Percentiles rank a stretch among this genome's conserved stretches.
Evolutionary conservation across 2,797 vertebrate species (phyloP).

Genomic region (Paramormyrops hopkinsi): DNA sequence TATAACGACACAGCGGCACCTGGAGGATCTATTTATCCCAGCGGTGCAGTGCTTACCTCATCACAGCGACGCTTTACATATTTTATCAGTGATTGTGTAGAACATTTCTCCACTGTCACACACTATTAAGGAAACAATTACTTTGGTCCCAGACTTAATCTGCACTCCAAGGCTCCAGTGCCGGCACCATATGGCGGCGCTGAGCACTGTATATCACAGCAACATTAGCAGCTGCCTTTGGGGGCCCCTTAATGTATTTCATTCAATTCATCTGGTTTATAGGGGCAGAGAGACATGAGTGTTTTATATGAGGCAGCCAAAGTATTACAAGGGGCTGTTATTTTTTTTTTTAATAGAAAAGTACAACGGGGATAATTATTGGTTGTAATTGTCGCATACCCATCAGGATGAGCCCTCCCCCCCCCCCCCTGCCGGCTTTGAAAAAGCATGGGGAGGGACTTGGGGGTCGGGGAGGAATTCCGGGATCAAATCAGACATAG

Average conservation of each 20-base stretch:
- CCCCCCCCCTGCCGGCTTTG: not conserved
- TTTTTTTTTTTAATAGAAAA: constrained; percentile 19
- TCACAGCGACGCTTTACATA: constrained; percentile 31
- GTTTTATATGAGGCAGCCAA: constrained; percentile 18
- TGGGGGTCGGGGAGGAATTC: not conserved
- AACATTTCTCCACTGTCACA: constrained; percentile 53
- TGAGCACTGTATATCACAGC: constrained; percentile 29
- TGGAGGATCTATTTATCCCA: constrained; percentile 36
- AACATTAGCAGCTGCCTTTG: constrained; percentile 29
- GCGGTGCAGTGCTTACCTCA: constrained; percentile 22
- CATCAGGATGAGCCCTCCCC: not conserved
- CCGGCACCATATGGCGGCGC: constrained; percentile 29
- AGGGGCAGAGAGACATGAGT: constrained; percentile 20
- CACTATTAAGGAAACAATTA: constrained; percentile 56
- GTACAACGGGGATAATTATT: not conserved
- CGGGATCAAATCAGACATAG: not conserved
- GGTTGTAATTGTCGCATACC: not conserved
- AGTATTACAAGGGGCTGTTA: constrained; percentile 10
- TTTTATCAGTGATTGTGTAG: constrained; percentile 38
- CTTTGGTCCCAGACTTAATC: constrained; percentile 44
- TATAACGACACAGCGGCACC: constrained; percentile 32
- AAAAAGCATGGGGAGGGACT: not conserved
- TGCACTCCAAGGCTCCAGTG: constrained; percentile 40
- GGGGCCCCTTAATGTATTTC: constrained; percentile 15
- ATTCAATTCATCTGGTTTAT: constrained; percentile 29